A percentile compares a stretch with the other conserved stretches of the same genome.
Evolutionary conservation across 1,140 invertebrate genomes (phyloP).

Genomic region (Monomorium pharaonis): DNA sequence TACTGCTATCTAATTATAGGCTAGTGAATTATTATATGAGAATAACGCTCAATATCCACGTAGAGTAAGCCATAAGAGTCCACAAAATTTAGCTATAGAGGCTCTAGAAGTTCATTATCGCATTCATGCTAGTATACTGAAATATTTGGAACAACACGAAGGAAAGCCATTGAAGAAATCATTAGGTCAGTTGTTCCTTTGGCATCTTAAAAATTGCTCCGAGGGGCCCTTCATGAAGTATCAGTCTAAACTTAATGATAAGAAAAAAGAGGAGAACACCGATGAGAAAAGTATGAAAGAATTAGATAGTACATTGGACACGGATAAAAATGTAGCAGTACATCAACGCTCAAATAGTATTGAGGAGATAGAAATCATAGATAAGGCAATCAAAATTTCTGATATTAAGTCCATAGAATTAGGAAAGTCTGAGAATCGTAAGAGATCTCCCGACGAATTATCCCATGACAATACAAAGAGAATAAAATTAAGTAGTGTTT

Average conservation of each 20-base stretch:
- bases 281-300: constrained; percentile 59
- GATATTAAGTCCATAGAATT: constrained; percentile 37
- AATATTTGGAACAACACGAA: constrained; percentile 91
- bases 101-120: constrained; percentile 94
- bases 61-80: constrained; percentile 94
- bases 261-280: constrained; percentile 67
- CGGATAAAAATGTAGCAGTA: constrained; percentile 58
- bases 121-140: constrained; percentile 94
- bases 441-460: constrained; percentile 67
- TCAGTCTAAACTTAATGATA: constrained; percentile 80
- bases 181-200: constrained; percentile 77
- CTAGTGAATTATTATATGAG: constrained; percentile 90
- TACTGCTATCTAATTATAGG: constrained; percentile 81
- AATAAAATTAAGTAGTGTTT: constrained; percentile 78
- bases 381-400: constrained; percentile 64
- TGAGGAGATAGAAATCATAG: constrained; percentile 75
- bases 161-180: constrained; percentile 84
- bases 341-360: constrained; percentile 72
- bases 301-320: constrained; percentile 33
- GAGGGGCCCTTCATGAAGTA: constrained; percentile 83
- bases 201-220: constrained; percentile 80
- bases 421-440: constrained; percentile 64
- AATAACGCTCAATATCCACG: constrained; percentile 94
- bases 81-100: constrained; percentile 94
- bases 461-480: constrained; percentile 72